Base-by-base conservation (phyloP, 2,113 vertebrate species). In the Chaetodon auriga region DNA sequence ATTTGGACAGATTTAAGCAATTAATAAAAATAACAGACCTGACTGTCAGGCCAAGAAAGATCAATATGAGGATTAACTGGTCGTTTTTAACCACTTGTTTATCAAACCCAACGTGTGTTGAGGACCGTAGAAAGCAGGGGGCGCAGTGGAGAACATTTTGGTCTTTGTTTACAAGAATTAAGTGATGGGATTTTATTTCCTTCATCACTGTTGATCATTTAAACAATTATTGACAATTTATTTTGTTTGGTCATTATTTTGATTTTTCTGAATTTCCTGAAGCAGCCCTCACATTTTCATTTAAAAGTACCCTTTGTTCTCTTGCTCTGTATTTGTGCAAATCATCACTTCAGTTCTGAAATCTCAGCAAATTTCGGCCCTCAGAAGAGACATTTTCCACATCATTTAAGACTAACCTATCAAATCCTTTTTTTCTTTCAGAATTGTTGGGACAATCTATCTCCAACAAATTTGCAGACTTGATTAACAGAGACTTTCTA, bases 391-490 rank as follows among this genome's bases (percentile, higher is more conserved):
- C 5, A 57, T 14, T 62, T 63, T 63, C 12, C 0, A 23, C 2
- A 68, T 38, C 0, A 30, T 70, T 36, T 7, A 14, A 45, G 6
- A 70, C 57, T 76, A 77, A 92, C 66, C 25, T 55, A 54, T 64
- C 0, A 54, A 49, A 62, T 43, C 2, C 10, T 48, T 41, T 71
- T 53, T 75, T 68, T 83, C 78, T 92, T 94, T 11, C 90, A 96
- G 95, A 95, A 90, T 92, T 92, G 89, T 93, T 94, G 94, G 94
- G 93, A 95, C 89, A 95, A 92, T 72, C 75, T 94, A 92, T 95
- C 95, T 60, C 94, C 93, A 86, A 94, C 95, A 76, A 89, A 93
- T 93, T 92, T 90, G 78, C 95, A 95, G 83, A 96, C 95, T 94
- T 96, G 95, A 96, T 95, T 94, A 94, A 92, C 90, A 87, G 92